Conservation (phyloP, 2,888 invertebrate species). For the Ophion slaviceki region DNA sequence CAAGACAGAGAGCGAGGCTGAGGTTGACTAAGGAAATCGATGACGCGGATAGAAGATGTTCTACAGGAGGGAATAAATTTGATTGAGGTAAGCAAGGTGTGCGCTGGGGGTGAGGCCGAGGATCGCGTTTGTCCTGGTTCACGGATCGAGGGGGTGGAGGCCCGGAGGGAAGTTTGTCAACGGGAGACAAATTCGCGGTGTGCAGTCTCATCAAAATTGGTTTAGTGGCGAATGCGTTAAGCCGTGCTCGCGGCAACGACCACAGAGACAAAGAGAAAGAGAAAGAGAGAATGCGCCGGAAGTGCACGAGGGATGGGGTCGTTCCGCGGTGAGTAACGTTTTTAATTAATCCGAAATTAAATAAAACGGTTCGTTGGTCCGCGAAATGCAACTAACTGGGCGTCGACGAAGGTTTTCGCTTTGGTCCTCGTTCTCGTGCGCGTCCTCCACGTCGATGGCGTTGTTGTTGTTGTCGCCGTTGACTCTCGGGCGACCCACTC, state of each 20-base stretch:
- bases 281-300: background rate
- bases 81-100: constrained; percentile 42
- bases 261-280: constrained; percentile 3
- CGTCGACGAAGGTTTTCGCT: constrained; percentile 44
- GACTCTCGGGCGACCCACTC: background rate
- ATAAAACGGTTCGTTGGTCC: constrained; percentile 70
- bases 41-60: background rate
- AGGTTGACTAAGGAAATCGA: background rate
- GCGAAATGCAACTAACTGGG: constrained; percentile 68
- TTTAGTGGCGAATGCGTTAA: constrained; percentile 61
- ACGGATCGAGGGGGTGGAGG: background rate
- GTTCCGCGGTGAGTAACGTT: constrained; percentile 69
- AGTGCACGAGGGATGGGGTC: constrained; percentile 21
- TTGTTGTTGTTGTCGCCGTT: constrained; percentile 10
- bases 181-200: constrained; percentile 47
- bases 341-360: constrained; percentile 74
- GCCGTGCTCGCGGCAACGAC: constrained; percentile 6
- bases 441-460: background rate
- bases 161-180: constrained; percentile 16
- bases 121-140: constrained; percentile 1
- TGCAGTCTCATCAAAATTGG: constrained; percentile 59
- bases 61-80: constrained; percentile 37
- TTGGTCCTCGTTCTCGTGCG: constrained; percentile 23
- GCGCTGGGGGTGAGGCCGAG: constrained; percentile 1
- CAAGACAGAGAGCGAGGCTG: background rate